Conservation (phyloP, 2,797 vertebrate genomes). For the Pteropus rufus region DNA sequence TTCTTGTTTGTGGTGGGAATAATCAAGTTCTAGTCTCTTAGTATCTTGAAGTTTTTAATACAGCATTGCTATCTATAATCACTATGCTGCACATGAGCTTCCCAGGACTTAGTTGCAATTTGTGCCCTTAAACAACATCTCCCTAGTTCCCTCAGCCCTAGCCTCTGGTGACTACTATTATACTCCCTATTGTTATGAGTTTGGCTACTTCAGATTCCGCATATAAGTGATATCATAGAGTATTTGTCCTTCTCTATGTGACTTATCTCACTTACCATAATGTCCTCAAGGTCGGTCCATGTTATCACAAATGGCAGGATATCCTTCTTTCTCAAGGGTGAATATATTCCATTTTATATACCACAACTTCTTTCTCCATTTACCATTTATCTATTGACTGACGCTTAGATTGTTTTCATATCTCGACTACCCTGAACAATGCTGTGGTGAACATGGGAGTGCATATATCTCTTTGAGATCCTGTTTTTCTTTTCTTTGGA, state of each 20-base stretch:
- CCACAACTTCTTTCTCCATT: background rate
- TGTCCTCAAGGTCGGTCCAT: background rate
- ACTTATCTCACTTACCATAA: background rate
- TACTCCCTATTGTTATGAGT: background rate
- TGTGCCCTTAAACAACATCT: background rate
- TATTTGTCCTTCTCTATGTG: background rate
- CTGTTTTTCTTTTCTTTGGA: background rate
- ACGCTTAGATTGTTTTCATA: background rate
- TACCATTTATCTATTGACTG: background rate
- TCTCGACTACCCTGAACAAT: background rate
- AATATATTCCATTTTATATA: background rate
- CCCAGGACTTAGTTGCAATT: background rate
- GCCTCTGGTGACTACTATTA: background rate
- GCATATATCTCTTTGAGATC: background rate
- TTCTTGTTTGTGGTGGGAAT: background rate
- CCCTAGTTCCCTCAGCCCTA: background rate
- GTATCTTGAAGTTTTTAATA: background rate
- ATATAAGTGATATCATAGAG: background rate
- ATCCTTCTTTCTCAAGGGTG: background rate
- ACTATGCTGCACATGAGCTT: background rate
- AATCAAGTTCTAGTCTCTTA: background rate
- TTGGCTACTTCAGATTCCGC: background rate
- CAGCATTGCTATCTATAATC: background rate
- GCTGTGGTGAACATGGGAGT: background rate
- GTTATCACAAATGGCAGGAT: background rate